phyloP scores from a whole-genome alignment of 2,888 invertebrate genomes.

The Volucella zonaria region DNA sequence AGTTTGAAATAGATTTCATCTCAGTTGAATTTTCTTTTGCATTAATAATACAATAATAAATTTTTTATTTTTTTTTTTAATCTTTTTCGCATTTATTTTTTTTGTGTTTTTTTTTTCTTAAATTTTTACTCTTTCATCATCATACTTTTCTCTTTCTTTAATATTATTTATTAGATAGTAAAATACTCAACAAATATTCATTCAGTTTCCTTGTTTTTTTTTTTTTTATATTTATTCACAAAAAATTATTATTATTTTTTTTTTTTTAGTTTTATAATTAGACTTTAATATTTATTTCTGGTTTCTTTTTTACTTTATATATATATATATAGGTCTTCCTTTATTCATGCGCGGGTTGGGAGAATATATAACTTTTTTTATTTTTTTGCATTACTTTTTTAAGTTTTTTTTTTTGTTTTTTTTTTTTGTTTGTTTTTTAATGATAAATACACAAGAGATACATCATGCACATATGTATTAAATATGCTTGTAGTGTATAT shows the following conservation, averaged over 20 bases:
- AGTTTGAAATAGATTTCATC: too few relatives aligned
- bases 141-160: constrained; percentile 67
- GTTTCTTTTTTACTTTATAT: constrained; percentile 58
- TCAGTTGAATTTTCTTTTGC: constrained; percentile 34
- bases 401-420: constrained; percentile 40
- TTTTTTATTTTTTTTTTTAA: constrained; percentile 52
- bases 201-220: constrained; percentile 64
- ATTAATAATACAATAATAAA: constrained; percentile 72
- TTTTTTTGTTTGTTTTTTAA: too few relatives aligned
- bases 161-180: constrained; percentile 76
- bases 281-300: constrained; percentile 60
- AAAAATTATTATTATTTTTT: constrained; percentile 48
- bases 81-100: constrained; percentile 68
- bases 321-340: constrained; percentile 68
- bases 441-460: constrained; percentile 71
- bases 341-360: constrained; percentile 67
- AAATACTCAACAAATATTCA: constrained; percentile 82
- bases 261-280: constrained; percentile 47
- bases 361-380: constrained; percentile 60
- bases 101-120: constrained; percentile 46
- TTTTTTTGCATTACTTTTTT: constrained; percentile 49
- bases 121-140: constrained; percentile 56
- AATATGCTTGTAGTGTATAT: constrained; percentile 51
- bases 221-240: constrained; percentile 63
- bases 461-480: constrained; percentile 67